Base-by-base conservation (phyloP, 30 jellyfish, hydroid and myxozoan species). In the Chrysaora quinquecirrha region DNA sequence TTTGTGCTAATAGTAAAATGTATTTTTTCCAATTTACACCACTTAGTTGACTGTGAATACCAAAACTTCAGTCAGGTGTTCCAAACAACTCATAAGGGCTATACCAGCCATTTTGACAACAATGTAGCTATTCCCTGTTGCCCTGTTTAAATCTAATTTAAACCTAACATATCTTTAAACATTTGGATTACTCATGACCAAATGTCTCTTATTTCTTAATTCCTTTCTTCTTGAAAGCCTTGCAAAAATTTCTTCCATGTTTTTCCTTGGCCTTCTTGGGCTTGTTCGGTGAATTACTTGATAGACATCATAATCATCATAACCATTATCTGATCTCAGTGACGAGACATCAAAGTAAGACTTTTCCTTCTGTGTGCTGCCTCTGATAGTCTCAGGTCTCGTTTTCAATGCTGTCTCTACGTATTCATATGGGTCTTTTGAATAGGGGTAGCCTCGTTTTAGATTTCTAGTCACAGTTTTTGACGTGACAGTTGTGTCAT, bases 371-470 rank as follows among this genome's bases (percentile, higher is more conserved):
- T 30, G 48, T 3, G 62, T 34, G 69, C 20, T 2, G 3, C 2
- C 33, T 33, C 71, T 43, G 12, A 12, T 28, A 12, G 22, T 20
- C 30, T 35, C 68, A 29, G 56, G 79, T 34, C 80, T 70, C 47
- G 85, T 75, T 56, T 29, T 68, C 73, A 54, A 38, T 4, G 61
- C 92, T 11, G 92, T 69, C 24, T 82, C 85, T 22, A 68, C 92
- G 35, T 82, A 82, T 68, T 82, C 92, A 43, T 68, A 82, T 10
- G 27, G 58, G 30, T 56, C 85, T 71, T 48, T 54, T 22, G 85
- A 82, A 32, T 82, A 69, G 2, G 92, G 85, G 29, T 82, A 82
- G 63, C 85, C 92, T 82, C 85, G 84, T 67, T 58, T 69, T 29
- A 49, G 23, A 3, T 35, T 58, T n/a, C 85, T 12, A 10, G 61